Evolutionary conservation across 2,888 invertebrate genomes (phyloP).

Genomic region (Cabera pusaria): DNA sequence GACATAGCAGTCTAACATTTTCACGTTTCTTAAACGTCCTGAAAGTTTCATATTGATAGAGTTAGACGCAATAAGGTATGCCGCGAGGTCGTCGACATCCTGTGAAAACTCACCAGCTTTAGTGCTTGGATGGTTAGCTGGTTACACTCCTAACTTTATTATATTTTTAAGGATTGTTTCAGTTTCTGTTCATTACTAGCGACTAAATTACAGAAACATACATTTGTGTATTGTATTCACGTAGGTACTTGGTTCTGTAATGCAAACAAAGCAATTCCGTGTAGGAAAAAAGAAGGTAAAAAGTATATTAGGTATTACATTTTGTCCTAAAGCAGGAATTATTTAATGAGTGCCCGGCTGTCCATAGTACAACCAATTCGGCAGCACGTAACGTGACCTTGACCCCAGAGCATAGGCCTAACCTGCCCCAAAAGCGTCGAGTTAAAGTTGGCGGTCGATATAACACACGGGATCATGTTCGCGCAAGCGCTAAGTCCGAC

Average conservation of each 20-base stretch:
- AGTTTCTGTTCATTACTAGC: too few species aligned
- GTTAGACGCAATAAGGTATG: conserved; percentile 1
- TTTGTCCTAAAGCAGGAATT: conserved; percentile 16
- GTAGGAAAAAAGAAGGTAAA: too few species aligned
- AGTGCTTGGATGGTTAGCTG: neutral
- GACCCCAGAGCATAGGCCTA: conserved; percentile 81
- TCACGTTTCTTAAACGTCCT: conserved; percentile 1
- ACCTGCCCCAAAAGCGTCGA: conserved; percentile 82
- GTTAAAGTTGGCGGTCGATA: conserved; percentile 77
- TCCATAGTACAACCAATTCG: conserved; percentile 37
- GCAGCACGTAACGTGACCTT: conserved; percentile 75
- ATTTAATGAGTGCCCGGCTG: conserved; percentile 28
- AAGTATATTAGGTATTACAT: too few species aligned
- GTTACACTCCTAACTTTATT: too few species aligned
- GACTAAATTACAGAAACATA: too few species aligned
- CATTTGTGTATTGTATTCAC: too few species aligned
- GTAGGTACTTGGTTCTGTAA: too few species aligned
- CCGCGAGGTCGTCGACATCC: conserved; percentile 9
- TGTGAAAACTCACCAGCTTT: conserved; percentile 1
- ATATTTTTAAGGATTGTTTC: too few species aligned
- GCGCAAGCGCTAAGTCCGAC: conserved; percentile 67
- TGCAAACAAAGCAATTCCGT: too few species aligned
- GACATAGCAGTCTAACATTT: too few species aligned
- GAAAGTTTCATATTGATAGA: conserved; percentile 1
- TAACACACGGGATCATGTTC: conserved; percentile 57